phyloP scores from a whole-genome alignment of 1,140 invertebrate genomes.

The Ostrea edulis region DNA sequence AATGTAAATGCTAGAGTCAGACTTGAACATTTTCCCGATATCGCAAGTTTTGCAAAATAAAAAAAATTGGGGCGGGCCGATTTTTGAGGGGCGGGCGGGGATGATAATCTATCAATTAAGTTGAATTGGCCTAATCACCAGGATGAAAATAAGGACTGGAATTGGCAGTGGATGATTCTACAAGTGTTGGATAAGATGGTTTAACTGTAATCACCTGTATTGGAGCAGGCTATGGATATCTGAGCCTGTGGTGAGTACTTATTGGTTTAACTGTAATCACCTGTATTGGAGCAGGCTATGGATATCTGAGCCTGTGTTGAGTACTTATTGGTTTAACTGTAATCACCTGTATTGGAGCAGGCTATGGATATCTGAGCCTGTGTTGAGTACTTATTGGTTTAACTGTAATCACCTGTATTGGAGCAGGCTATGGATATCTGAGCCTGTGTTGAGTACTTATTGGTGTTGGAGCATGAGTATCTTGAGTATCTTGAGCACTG shows the following conservation, averaged over 20 bases:
- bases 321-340: neutral
- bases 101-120: too few relatives aligned
- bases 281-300: conserved; percentile 42
- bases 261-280: too few relatives aligned
- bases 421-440: conserved; percentile 39
- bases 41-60: too few relatives aligned
- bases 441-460: neutral
- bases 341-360: conserved; percentile 44
- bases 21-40: too few relatives aligned
- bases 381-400: neutral
- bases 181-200: too few relatives aligned
- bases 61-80: too few relatives aligned
- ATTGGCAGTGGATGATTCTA: too few relatives aligned
- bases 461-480: neutral
- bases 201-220: too few relatives aligned
- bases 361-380: conserved; percentile 16
- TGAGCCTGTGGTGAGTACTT: neutral
- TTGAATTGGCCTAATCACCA: too few relatives aligned
- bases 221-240: conserved; percentile 39
- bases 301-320: neutral
- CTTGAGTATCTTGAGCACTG: neutral
- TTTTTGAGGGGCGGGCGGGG: too few relatives aligned
- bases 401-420: conserved; percentile 24
- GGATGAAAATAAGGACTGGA: too few relatives aligned
- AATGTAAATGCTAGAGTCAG: too few relatives aligned